phyloP scores from a whole-genome alignment of 2,797 vertebrate species.

The Anolis apletophallus region DNA sequence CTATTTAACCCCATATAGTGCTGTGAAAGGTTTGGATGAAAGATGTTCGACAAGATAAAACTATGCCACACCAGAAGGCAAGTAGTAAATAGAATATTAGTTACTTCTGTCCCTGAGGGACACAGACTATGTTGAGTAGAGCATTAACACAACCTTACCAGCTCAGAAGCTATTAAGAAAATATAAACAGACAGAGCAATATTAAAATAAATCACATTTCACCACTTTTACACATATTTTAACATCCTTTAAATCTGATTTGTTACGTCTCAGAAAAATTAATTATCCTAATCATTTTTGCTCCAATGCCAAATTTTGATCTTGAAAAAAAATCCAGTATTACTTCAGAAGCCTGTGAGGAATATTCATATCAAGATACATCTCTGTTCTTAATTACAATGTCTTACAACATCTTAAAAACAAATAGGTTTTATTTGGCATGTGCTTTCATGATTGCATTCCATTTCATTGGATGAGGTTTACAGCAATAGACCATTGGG shows the following conservation, averaged over 20 bases:
- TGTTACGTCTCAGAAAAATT: constrained; percentile 10
- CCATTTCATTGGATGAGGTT: too few relatives aligned
- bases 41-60: constrained; percentile 24
- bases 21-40: constrained; percentile 13
- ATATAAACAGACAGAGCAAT: not conserved
- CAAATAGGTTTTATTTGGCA: too few relatives aligned
- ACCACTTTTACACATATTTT: not conserved
- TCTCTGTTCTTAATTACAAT: too few relatives aligned
- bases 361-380: too few relatives aligned
- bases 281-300: not conserved
- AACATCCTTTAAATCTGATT: constrained; percentile 5
- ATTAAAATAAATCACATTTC: constrained; percentile 4
- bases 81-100: not conserved
- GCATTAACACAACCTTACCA: not conserved
- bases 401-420: too few relatives aligned
- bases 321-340: too few relatives aligned
- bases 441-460: too few relatives aligned
- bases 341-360: too few relatives aligned
- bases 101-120: constrained; percentile 24
- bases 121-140: not conserved
- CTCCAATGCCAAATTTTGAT: not conserved
- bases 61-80: not conserved
- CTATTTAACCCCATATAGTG: constrained; percentile 36
- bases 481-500: too few relatives aligned
- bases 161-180: not conserved